phyloP scores from a whole-genome alignment of 2,888 invertebrate genomes.

The Caenorhabditis virilis region DNA sequence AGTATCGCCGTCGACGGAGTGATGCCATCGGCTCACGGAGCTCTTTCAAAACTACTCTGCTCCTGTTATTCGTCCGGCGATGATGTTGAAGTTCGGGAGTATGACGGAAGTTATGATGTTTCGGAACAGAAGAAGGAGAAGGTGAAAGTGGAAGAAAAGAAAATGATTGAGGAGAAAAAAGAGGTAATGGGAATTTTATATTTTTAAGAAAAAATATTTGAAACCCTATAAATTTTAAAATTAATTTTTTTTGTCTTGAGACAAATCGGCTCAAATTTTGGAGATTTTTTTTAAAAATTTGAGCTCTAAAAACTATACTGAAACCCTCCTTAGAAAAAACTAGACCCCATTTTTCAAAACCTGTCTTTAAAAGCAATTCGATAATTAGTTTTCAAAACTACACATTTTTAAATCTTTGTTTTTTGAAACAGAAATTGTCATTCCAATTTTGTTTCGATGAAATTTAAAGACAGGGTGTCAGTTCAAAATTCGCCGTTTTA shows the following conservation, averaged over 20 bases:
- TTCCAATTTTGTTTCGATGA: no score
- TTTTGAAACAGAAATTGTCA: no score
- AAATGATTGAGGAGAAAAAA: slow-evolving; percentile 1
- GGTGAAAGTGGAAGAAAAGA: neutral
- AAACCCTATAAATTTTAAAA: neutral
- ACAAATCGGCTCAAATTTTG: neutral
- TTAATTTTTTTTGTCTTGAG: neutral
- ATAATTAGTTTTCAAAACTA: no score
- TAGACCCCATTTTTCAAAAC: no score
- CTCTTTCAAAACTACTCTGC: slow-evolving; percentile 36
- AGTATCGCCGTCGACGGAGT: slow-evolving; percentile 39
- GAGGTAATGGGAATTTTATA: neutral
- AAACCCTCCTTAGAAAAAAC: no score
- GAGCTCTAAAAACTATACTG: no score
- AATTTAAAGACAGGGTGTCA: no score
- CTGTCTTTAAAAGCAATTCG: no score
- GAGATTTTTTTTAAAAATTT: no score
- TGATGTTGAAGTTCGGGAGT: slow-evolving; percentile 18
- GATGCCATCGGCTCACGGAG: slow-evolving; percentile 40
- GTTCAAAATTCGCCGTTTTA: no score
- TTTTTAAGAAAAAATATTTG: neutral
- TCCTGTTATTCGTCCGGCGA: slow-evolving; percentile 33
- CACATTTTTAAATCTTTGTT: no score
- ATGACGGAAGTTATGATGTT: neutral
- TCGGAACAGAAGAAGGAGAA: neutral